These are phyloP conservation scores for Lamellibrachia luymesi DNA, from an alignment of 1,140 invertebrate genomes.

Conservation along the genomic window DNA sequence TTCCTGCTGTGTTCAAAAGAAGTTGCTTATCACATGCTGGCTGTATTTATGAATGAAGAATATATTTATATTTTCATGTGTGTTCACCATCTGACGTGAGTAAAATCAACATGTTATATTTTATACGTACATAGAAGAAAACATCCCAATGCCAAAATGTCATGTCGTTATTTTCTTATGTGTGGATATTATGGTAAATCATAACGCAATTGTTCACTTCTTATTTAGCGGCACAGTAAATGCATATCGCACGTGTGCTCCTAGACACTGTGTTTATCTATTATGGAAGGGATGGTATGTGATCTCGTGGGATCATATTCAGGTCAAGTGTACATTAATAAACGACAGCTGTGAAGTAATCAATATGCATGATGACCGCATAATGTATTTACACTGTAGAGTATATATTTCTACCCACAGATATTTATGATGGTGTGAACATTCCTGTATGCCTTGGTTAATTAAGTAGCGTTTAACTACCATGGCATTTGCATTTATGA, in stretches of 20 bases:
- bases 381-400: constrained; percentile 5
- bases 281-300: not conserved
- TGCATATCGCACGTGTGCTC: not conserved
- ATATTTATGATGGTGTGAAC: not conserved
- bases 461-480: constrained; percentile 1
- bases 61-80: not conserved
- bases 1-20: not conserved
- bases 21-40: not conserved
- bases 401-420: not conserved
- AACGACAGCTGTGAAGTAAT: not conserved
- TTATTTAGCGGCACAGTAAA: not conserved
- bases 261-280: not conserved
- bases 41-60: not conserved
- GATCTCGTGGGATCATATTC: not conserved
- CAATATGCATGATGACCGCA: not conserved
- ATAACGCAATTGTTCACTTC: not conserved
- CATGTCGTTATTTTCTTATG: not conserved
- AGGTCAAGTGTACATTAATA: not conserved
- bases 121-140: not conserved
- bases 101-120: not conserved
- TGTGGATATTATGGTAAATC: not conserved
- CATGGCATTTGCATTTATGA: not conserved
- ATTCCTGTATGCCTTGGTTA: not conserved
- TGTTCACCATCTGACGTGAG: not conserved
- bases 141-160: not conserved